These are phyloP conservation scores for Drosophila erecta DNA, from an alignment of 1,140 invertebrate species.

Conservation along the genomic window DNA sequence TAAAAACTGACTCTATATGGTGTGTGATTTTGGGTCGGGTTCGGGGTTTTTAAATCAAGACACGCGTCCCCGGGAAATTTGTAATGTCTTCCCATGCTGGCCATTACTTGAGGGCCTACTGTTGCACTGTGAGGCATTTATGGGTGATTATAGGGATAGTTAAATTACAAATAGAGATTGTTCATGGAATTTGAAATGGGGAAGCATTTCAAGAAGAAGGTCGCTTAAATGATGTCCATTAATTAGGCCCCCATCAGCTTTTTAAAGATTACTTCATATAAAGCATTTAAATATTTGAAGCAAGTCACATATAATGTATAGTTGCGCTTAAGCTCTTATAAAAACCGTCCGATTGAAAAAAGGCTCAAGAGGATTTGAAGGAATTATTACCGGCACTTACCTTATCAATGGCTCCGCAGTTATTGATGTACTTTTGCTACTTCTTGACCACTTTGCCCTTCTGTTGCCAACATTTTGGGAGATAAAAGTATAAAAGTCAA, in stretches of 20 bases:
- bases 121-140: not conserved
- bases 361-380: slow-evolving; percentile 5
- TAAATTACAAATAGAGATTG: not conserved
- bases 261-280: not conserved
- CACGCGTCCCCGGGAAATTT: slow-evolving; percentile 48
- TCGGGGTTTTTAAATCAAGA: slow-evolving; percentile 68
- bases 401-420: slow-evolving; percentile 28
- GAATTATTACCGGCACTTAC: slow-evolving; percentile 10
- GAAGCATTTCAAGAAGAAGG: too few relatives aligned
- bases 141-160: not conserved
- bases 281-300: not conserved
- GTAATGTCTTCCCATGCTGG: slow-evolving; percentile 36
- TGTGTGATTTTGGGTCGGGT: slow-evolving; percentile 35
- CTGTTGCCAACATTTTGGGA: slow-evolving; percentile 44
- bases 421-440: slow-evolving; percentile 49
- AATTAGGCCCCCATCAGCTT: too few relatives aligned
- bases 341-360: not conserved
- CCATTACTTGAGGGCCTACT: slow-evolving; percentile 3
- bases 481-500: slow-evolving; percentile 72
- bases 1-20: slow-evolving; percentile 51
- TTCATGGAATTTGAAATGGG: not conserved
- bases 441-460: slow-evolving; percentile 4
- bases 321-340: not conserved
- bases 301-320: not conserved
- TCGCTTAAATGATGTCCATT: too few relatives aligned